Evolutionary conservation across 2,888 invertebrate species (phyloP).

Genomic region (Tipula confusa): DNA sequence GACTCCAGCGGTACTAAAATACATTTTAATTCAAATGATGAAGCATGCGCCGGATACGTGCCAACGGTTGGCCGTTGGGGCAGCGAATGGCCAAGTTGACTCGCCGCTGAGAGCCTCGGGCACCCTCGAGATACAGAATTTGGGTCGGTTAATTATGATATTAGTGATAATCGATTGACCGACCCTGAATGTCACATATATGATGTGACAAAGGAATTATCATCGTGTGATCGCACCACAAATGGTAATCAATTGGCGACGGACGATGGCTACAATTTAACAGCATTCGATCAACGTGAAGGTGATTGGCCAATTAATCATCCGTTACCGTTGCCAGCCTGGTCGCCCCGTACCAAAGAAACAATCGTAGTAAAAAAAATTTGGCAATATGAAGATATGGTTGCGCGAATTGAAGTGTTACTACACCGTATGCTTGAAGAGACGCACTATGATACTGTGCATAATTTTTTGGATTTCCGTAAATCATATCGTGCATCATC

Average conservation of each 20-base stretch:
- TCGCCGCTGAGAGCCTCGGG: constrained; percentile 63
- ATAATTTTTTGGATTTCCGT: constrained; percentile 70
- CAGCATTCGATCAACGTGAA: constrained; percentile 51
- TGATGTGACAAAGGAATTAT: constrained; percentile 4
- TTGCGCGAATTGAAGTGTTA: constrained; percentile 71
- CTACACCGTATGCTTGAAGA: constrained; percentile 75
- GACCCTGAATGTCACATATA: constrained; percentile 40
- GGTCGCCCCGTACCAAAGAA: constrained; percentile 54
- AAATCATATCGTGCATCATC: constrained; percentile 59
- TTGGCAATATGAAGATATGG: constrained; percentile 72
- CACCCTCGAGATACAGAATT: constrained; percentile 41
- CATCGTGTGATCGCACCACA: background rate
- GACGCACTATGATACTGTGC: constrained; percentile 85
- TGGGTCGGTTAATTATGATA: constrained; percentile 35
- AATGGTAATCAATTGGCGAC: constrained; percentile 41
- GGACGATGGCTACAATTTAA: constrained; percentile 48
- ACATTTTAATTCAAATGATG: constrained; percentile 31
- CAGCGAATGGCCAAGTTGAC: constrained; percentile 97
- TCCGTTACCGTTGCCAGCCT: constrained; percentile 72
- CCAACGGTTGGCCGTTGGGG: constrained; percentile 88
- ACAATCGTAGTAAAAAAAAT: constrained; percentile 43
- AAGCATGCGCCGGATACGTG: constrained; percentile 53
- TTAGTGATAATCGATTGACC: constrained; percentile 37
- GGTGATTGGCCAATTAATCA: constrained; percentile 64
- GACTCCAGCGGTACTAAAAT: constrained; percentile 41